Evolutionary conservation across 92 coral and sea anemone genomes (phyloP).

Genomic region (Pocillopora grandis): DNA sequence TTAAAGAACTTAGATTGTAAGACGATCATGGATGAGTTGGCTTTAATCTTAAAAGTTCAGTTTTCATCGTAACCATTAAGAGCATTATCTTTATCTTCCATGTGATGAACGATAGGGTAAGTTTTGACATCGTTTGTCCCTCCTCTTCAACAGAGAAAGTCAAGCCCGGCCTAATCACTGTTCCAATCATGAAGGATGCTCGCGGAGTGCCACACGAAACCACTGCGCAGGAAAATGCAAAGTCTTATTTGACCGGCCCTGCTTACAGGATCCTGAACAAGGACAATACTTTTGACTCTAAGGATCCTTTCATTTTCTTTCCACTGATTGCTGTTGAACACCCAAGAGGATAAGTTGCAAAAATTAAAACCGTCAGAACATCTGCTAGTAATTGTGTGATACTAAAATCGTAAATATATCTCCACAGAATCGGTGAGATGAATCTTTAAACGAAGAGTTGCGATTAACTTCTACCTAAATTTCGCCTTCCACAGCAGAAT

Average conservation of each 20-base stretch:
- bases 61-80: too few species aligned
- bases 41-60: too few species aligned
- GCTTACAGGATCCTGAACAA: constrained; percentile 71
- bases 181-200: constrained; percentile 57
- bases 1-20: too few species aligned
- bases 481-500: too few species aligned
- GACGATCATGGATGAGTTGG: too few species aligned
- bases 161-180: constrained; percentile 18
- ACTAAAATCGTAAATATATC: too few species aligned
- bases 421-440: too few species aligned
- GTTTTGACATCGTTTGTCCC: background rate
- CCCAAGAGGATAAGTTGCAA: constrained; percentile 53
- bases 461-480: too few species aligned
- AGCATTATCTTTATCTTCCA: too few species aligned
- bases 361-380: background rate
- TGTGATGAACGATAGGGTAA: too few species aligned
- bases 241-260: constrained; percentile 75
- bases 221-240: constrained; percentile 70
- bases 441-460: too few species aligned
- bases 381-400: background rate
- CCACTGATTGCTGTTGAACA: constrained; percentile 71
- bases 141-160: background rate
- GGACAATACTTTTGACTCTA: constrained; percentile 66
- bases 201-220: constrained; percentile 81
- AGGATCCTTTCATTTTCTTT: constrained; percentile 72